A percentile compares a stretch with the other conserved stretches of the same genome.
phyloP scores from a whole-genome alignment of 2,113 vertebrate species.

The Sylvia atricapilla region DNA sequence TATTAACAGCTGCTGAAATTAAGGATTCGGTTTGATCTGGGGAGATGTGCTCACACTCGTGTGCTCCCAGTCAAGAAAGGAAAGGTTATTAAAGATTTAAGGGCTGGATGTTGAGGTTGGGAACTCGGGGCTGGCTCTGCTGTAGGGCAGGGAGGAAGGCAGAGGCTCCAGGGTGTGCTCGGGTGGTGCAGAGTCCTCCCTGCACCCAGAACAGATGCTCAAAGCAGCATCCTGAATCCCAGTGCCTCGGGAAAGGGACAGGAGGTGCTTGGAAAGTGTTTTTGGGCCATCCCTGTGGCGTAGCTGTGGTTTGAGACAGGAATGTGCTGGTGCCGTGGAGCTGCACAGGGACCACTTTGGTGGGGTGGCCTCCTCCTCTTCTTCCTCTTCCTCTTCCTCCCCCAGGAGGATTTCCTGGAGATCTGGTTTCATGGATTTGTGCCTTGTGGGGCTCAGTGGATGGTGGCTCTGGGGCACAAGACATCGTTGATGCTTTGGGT shows the following conservation, averaged over 20 bases:
- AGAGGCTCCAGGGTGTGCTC: not conserved
- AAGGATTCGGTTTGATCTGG: slow-evolving; percentile 71
- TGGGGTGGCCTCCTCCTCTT: not conserved
- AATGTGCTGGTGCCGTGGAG: fast-evolving
- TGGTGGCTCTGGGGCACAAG: not conserved
- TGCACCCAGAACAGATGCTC: not conserved
- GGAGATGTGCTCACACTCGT: not conserved
- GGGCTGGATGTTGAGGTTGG: not conserved
- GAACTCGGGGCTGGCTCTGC: not conserved
- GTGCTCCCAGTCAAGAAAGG: not conserved
- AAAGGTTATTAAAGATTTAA: slow-evolving; percentile 66
- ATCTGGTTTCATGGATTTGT: fast-evolving
- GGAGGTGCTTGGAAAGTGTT: fast-evolving
- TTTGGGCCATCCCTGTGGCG: not conserved
- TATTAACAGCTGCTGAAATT: slow-evolving; percentile 72
- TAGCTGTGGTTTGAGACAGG: fast-evolving
- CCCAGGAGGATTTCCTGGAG: too few relatives aligned
- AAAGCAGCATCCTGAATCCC: not conserved
- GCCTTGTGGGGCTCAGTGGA: not conserved
- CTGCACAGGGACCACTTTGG: fast-evolving
- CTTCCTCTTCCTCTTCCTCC: too few relatives aligned
- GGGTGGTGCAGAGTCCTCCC: fast-evolving
- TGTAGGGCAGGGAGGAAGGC: not conserved
- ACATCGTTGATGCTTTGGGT: fast-evolving
- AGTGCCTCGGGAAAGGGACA: not conserved